Evolutionary conservation across 2,888 invertebrate species (phyloP).

Genomic region (Meiosimyza decipiens): DNA sequence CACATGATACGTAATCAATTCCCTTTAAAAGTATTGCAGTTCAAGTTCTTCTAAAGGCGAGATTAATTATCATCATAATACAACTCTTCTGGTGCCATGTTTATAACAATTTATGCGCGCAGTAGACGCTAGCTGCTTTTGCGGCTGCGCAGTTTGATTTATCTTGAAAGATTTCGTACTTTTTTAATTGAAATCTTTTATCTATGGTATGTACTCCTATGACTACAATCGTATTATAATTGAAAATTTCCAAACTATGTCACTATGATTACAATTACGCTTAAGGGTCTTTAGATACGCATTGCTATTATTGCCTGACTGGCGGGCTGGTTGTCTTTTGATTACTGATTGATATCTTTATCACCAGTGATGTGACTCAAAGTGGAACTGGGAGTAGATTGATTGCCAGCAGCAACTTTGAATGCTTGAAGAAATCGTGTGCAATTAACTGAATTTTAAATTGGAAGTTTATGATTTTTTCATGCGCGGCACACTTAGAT

Average conservation of each 20-base stretch:
- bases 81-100: no score
- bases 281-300: conserved; percentile 7
- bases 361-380: background rate
- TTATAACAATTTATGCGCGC: no score
- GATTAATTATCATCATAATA: no score
- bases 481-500: no score
- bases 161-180: background rate
- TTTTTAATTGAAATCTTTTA: background rate
- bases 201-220: background rate
- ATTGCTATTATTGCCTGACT: background rate
- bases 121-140: background rate
- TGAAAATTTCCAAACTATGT: background rate
- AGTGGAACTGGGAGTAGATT: background rate
- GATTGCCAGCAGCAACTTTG: background rate
- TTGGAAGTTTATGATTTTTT: no score
- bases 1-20: no score
- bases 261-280: background rate
- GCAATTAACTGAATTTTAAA: background rate
- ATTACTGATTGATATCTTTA: conserved; percentile 13
- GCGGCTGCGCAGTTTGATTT: conserved; percentile 5
- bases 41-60: no score
- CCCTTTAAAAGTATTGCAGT: no score
- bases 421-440: background rate
- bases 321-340: background rate
- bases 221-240: background rate